Evolutionary conservation across 1,140 invertebrate species (phyloP).

Genomic region (Chymomyza costata): DNA sequence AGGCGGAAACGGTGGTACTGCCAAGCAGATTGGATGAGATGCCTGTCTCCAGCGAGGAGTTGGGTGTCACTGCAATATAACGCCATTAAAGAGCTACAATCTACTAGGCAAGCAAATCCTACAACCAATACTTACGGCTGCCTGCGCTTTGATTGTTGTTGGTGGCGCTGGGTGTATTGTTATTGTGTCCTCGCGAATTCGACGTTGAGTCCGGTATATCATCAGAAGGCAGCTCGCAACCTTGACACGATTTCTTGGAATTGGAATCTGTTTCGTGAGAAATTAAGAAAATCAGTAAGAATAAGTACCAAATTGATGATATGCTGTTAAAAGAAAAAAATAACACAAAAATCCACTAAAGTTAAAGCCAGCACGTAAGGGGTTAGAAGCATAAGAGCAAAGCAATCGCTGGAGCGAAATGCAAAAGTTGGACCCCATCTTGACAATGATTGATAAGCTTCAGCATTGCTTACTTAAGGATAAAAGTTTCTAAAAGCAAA

Average conservation of each 20-base stretch:
- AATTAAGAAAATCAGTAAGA: constrained; percentile 44
- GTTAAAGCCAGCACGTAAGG: constrained; percentile 44
- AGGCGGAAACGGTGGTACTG: constrained; percentile 66
- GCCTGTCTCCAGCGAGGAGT: constrained; percentile 71
- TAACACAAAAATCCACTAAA: constrained; percentile 24
- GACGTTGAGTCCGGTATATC: constrained; percentile 83
- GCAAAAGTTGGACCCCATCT: constrained; percentile 47
- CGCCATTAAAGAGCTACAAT: background rate
- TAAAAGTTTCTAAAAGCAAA: constrained; percentile 64
- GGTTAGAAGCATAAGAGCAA: constrained; percentile 36
- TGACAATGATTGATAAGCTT: constrained; percentile 73
- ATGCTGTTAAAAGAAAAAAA: constrained; percentile 40
- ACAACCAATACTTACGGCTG: constrained; percentile 57
- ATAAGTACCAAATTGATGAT: constrained; percentile 54
- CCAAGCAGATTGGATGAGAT: constrained; percentile 70
- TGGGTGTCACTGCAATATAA: constrained; percentile 60
- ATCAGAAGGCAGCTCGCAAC: constrained; percentile 87
- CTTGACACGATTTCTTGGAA: constrained; percentile 90
- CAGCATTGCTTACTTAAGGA: constrained; percentile 58
- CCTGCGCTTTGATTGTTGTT: constrained; percentile 80
- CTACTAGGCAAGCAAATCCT: background rate
- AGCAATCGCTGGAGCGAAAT: constrained; percentile 28
- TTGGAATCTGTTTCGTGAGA: constrained; percentile 68
- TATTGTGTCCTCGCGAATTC: constrained; percentile 82
- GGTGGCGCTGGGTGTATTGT: constrained; percentile 84